Evolutionary conservation across 2,113 vertebrate species (phyloP), one percentile per base, ranked within the genome.

Genomic region (Polypterus senegalus): DNA sequence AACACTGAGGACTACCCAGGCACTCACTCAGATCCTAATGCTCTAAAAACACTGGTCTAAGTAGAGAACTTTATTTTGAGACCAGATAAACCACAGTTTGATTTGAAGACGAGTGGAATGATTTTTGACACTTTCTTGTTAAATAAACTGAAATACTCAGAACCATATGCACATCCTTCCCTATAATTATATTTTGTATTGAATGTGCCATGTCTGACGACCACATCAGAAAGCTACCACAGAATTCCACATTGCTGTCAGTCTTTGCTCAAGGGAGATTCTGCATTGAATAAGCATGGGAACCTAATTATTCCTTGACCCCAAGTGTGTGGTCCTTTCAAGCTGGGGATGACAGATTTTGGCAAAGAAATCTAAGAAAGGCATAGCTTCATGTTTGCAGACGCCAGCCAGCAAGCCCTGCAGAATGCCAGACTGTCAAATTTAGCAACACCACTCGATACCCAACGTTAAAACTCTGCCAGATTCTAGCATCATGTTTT

Each of bases 121-220:
- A 53, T 58, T 62, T 59, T 60, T 61, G 9, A 70, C 9, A 62
- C 63, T 62, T 52, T 49, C 65, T 44, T 48, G 58, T 57, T 68
- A 66, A 67, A 72, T 64, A 61, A 71, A 66, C 65, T 60, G 58
- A 52, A 11, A 61, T 64, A 59, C 64, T 60, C 60, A 61, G 66
- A 67, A 56, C 62, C 71, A 66, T 64, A 67, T 65, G 65, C 54
- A 54, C 59, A 48, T 61, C 48, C 45, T 48, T 55, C 57, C 45
- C 66, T 53, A 54, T 71, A 68, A 74, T 74, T 71, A 68, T 63
- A 69, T 67, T 72, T 71, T 70, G 45, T 51, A 65, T 65, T 9
- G 61, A 63, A 61, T 60, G 54, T 56, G 49, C 62, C 55, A 48
- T 47, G 5, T 60, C 66, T 61, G 53, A 67, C 65, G 51, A 57